These are phyloP conservation scores for Pipistrellus nathusii DNA, from an alignment of 2,797 vertebrate species.

Conservation along the genomic window DNA sequence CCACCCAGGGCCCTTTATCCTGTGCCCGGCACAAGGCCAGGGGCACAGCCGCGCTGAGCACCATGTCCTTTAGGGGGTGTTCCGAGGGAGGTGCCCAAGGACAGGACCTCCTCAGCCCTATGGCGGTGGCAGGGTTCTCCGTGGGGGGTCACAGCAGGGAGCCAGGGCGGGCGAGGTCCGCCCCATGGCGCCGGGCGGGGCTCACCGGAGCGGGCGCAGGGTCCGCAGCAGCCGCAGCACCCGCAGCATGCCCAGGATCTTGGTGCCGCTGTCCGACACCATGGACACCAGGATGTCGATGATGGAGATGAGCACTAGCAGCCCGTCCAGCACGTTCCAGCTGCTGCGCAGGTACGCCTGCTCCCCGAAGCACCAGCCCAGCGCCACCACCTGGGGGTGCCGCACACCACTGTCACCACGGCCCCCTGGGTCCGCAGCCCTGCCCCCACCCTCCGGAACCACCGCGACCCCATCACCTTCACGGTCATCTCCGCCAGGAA, in stretches of 20 bases:
- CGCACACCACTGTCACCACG: neutral
- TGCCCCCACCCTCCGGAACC: too few species aligned
- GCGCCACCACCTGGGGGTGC: constrained; percentile 92
- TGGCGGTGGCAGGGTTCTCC: constrained; percentile 83
- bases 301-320: constrained; percentile 97
- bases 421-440: neutral
- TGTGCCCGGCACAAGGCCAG: neutral
- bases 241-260: constrained; percentile 97
- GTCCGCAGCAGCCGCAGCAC: constrained; percentile 96
- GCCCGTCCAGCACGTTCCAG: constrained; percentile 98
- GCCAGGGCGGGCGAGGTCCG: constrained; percentile 36
- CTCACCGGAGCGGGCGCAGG: constrained; percentile 94
- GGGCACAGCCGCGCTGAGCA: neutral
- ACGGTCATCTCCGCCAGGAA: constrained; percentile 98
- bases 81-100: neutral
- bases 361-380: constrained; percentile 96
- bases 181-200: constrained; percentile 85
- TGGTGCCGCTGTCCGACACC: constrained; percentile 96
- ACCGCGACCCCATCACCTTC: constrained; percentile 89
- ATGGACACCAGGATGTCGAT: constrained; percentile 97
- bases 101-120: neutral
- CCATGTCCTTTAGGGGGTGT: neutral
- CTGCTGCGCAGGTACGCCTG: constrained; percentile 97
- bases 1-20: fast-evolving
- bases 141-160: constrained; percentile 81